Evolutionary conservation across 2,797 vertebrate species (phyloP).

Genomic region (Enteromius paludinosus): DNA sequence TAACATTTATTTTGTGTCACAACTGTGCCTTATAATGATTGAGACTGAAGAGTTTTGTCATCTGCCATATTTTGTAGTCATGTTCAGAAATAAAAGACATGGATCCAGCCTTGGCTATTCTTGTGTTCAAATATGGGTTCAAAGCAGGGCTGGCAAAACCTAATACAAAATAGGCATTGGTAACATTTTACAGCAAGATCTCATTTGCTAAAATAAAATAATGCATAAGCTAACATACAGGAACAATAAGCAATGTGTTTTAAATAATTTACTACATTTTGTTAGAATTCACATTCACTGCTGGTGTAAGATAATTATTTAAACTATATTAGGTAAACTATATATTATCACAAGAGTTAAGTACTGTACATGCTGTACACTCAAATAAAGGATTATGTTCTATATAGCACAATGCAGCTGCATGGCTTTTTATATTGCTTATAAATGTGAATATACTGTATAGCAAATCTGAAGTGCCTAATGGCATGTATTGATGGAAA

Average conservation of each 20-base stretch:
- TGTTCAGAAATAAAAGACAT: conserved; percentile 29
- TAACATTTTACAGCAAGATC: neutral
- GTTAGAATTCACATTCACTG: neutral
- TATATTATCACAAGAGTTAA: neutral
- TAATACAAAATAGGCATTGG: neutral
- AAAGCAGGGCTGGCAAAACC: neutral
- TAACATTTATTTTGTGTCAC: neutral
- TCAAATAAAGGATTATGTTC: neutral
- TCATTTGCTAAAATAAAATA: neutral
- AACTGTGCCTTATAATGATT: neutral
- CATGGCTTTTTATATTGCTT: neutral
- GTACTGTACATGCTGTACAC: neutral
- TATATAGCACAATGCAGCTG: neutral
- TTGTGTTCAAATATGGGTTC: conserved; percentile 1
- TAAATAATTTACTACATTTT: neutral
- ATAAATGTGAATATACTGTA: neutral
- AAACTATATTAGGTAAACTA: too few species aligned
- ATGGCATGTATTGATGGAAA: neutral
- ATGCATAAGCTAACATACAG: neutral
- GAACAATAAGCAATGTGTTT: neutral
- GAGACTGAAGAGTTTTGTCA: conserved; percentile 17
- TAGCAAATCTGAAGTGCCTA: neutral
- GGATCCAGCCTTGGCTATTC: neutral
- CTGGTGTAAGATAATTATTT: too few species aligned
- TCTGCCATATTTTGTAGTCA: neutral